Percentiles rank a stretch among this genome's conserved stretches.
Conservation (phyloP, 2,888 invertebrate genomes). For the Tetropium fuscum region DNA sequence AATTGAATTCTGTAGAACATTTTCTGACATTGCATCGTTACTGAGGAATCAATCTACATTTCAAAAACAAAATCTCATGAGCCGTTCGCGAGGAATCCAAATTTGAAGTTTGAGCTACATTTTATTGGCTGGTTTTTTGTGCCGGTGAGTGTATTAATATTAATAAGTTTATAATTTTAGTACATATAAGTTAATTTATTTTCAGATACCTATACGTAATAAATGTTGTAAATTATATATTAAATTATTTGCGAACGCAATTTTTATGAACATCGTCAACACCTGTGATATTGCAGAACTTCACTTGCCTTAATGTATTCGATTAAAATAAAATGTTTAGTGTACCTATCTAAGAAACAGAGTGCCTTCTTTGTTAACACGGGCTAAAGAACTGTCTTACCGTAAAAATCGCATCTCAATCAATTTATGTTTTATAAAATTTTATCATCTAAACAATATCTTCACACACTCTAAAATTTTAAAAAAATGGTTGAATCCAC, state of each 20-base stretch:
- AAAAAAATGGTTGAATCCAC: slow-evolving; percentile 65
- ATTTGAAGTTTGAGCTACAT: too few relatives aligned
- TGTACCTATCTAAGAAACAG: slow-evolving; percentile 49
- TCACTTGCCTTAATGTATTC: slow-evolving; percentile 59
- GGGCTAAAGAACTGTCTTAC: slow-evolving; percentile 36
- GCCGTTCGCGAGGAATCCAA: too few relatives aligned
- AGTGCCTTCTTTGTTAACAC: slow-evolving; percentile 57
- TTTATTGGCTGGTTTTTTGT: too few relatives aligned
- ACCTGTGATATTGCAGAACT: slow-evolving; percentile 63
- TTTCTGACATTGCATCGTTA: too few relatives aligned
- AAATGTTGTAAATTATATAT: slow-evolving; percentile 24
- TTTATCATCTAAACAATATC: slow-evolving; percentile 33
- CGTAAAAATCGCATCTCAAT: slow-evolving; percentile 33
- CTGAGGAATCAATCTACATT: too few relatives aligned
- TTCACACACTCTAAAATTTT: slow-evolving; percentile 30
- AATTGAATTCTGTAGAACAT: too few relatives aligned
- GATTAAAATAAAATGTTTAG: slow-evolving; percentile 41
- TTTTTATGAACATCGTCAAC: slow-evolving; percentile 57
- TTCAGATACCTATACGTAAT: slow-evolving; percentile 24
- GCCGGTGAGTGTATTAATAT: too few relatives aligned
- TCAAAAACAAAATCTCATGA: too few relatives aligned
- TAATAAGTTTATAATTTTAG: too few relatives aligned
- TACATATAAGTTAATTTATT: too few relatives aligned
- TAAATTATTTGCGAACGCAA: slow-evolving; percentile 23
- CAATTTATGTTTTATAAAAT: slow-evolving; percentile 50